phyloP scores from a whole-genome alignment of 2,888 invertebrate species.

The Zonitis immaculata region DNA sequence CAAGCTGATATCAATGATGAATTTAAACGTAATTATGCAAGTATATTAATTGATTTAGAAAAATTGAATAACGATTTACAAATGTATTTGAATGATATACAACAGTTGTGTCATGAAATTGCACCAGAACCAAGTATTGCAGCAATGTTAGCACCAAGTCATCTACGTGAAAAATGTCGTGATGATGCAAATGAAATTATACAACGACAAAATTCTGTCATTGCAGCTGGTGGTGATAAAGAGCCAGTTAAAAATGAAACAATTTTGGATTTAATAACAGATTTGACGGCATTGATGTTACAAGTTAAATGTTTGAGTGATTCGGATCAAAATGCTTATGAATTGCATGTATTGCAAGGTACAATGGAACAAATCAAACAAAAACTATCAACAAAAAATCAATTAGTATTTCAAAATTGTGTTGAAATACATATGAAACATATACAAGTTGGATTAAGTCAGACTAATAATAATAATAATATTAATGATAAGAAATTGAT shows the following conservation, averaged over 20 bases:
- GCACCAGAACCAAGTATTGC: conserved; percentile 82
- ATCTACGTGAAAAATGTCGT: conserved; percentile 79
- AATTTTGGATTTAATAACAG: conserved; percentile 75
- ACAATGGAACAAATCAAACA: conserved; percentile 86
- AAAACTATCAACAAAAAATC: conserved; percentile 69
- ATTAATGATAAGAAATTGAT: conserved; percentile 11
- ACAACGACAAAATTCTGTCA: conserved; percentile 61
- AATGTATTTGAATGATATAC: conserved; percentile 79
- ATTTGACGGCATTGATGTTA: conserved; percentile 83
- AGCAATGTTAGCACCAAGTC: conserved; percentile 84
- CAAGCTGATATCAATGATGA: conserved; percentile 76
- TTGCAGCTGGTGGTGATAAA: conserved; percentile 52
- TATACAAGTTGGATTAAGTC: conserved; percentile 69
- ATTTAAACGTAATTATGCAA: conserved; percentile 88
- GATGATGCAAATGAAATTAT: conserved; percentile 81
- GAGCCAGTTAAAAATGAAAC: conserved; percentile 51
- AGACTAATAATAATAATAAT: conserved; percentile 22
- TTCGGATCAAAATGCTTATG: conserved; percentile 83
- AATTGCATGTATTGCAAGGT: conserved; percentile 83
- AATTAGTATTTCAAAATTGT: conserved; percentile 75
- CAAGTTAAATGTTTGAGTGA: conserved; percentile 78
- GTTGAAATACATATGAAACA: conserved; percentile 90
- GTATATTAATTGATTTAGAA: conserved; percentile 82
- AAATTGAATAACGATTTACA: conserved; percentile 85
- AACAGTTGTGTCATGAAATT: conserved; percentile 77